phyloP scores from a whole-genome alignment of 2,888 invertebrate species.

The Athalia rosae region DNA sequence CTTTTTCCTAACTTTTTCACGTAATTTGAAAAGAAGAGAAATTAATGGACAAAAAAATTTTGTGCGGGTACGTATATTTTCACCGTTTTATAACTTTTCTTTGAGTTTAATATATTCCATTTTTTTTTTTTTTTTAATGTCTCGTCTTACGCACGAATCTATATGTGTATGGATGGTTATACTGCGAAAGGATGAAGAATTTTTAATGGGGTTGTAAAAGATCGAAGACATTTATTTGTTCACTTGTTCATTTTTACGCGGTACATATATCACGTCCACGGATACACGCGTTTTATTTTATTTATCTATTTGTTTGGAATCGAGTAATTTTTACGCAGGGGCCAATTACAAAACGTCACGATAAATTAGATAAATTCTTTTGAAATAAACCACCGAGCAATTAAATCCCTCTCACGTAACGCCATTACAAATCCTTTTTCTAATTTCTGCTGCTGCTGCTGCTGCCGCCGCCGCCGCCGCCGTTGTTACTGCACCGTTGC shows the following conservation, averaged over 20 bases:
- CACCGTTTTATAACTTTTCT: too few species aligned
- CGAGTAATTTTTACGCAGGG: background rate
- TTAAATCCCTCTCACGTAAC: conserved; percentile 35
- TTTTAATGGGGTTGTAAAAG: too few species aligned
- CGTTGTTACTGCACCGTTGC: background rate
- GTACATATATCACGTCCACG: background rate
- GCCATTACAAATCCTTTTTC: conserved; percentile 21
- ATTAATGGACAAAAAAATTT: too few species aligned
- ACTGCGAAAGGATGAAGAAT: too few species aligned
- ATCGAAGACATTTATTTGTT: too few species aligned
- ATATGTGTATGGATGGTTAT: too few species aligned
- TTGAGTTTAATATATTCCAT: too few species aligned
- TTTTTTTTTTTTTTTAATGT: too few species aligned
- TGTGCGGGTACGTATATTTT: too few species aligned
- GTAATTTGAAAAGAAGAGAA: background rate
- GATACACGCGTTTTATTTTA: background rate
- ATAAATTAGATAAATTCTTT: conserved; percentile 7
- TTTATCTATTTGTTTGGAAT: background rate
- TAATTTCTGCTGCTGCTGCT: conserved; percentile 26
- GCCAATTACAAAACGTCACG: conserved; percentile 20
- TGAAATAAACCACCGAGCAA: conserved; percentile 15
- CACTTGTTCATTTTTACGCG: too few species aligned
- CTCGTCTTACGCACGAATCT: too few species aligned
- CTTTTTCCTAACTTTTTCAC: background rate
- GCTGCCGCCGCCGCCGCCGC: background rate